Evolutionary conservation across 2,797 vertebrate genomes (phyloP).

Genomic region (Steatocranus sp.): DNA sequence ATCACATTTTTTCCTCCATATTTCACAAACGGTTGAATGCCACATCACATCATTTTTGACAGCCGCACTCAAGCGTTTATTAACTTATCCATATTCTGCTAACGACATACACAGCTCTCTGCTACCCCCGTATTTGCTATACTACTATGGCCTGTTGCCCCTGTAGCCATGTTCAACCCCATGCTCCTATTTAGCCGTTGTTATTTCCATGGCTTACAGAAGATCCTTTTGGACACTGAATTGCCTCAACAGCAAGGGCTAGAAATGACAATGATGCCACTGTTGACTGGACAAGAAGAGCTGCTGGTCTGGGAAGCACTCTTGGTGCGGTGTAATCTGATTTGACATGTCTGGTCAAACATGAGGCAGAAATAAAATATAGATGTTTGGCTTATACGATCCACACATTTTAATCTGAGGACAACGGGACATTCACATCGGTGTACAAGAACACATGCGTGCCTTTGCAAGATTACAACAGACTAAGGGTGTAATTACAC

Average conservation of each 20-base stretch:
- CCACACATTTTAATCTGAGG: background rate
- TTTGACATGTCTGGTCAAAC: slow-evolving; percentile 66
- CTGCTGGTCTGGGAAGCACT: slow-evolving; percentile 50
- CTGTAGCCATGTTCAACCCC: slow-evolving; percentile 33
- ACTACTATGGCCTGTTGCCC: background rate
- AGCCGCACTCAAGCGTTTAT: slow-evolving; percentile 52
- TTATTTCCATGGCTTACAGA: slow-evolving; percentile 51
- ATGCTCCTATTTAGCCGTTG: slow-evolving; percentile 54
- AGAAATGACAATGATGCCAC: slow-evolving; percentile 53
- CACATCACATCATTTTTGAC: slow-evolving; percentile 54
- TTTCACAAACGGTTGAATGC: slow-evolving; percentile 57
- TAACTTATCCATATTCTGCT: slow-evolving; percentile 51
- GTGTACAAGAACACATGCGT: background rate
- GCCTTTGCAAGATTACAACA: background rate
- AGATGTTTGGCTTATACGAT: slow-evolving; percentile 4
- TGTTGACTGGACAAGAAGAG: slow-evolving; percentile 46
- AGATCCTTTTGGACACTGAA: slow-evolving; percentile 47
- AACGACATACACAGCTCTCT: background rate
- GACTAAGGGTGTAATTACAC: background rate
- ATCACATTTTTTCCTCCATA: slow-evolving; percentile 39
- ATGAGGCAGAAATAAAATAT: slow-evolving; percentile 37
- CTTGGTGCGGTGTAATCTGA: slow-evolving; percentile 23
- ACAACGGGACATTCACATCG: background rate
- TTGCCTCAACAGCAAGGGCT: slow-evolving; percentile 36
- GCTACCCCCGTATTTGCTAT: slow-evolving; percentile 22